Evolutionary conservation across 1,140 invertebrate genomes (phyloP).

Genomic region (Solenopsis invicta): DNA sequence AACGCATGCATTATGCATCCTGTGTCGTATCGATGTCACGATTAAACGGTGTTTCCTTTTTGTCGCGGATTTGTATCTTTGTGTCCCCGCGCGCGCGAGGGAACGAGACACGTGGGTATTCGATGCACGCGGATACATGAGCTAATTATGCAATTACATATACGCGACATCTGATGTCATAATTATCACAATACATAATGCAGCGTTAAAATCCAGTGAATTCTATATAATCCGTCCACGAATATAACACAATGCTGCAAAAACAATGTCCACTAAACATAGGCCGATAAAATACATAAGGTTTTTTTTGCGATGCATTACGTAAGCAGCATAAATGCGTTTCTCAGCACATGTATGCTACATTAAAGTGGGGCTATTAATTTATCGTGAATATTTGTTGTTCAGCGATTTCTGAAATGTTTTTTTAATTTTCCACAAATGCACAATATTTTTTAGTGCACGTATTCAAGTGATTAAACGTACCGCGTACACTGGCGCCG

Average conservation of each 20-base stretch:
- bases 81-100: background rate
- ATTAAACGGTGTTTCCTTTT: background rate
- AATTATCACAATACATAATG: slow-evolving; percentile 2
- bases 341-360: background rate
- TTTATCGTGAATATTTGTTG: background rate
- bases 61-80: background rate
- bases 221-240: background rate
- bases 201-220: background rate
- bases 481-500: background rate
- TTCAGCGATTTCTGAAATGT: background rate
- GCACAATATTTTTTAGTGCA: background rate
- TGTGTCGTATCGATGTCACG: background rate
- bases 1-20: slow-evolving; percentile 24
- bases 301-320: slow-evolving; percentile 23
- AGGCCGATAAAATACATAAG: slow-evolving; percentile 9
- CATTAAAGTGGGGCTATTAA: background rate
- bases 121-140: background rate
- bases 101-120: background rate
- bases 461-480: background rate
- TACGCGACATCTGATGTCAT: background rate
- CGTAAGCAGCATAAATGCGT: slow-evolving; percentile 5
- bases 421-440: background rate
- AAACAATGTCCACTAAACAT: background rate
- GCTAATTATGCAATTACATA: slow-evolving; percentile 41
- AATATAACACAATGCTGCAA: slow-evolving; percentile 11